Evolutionary conservation across 2,888 invertebrate genomes (phyloP).

Genomic region (Latrodectus elegans): DNA sequence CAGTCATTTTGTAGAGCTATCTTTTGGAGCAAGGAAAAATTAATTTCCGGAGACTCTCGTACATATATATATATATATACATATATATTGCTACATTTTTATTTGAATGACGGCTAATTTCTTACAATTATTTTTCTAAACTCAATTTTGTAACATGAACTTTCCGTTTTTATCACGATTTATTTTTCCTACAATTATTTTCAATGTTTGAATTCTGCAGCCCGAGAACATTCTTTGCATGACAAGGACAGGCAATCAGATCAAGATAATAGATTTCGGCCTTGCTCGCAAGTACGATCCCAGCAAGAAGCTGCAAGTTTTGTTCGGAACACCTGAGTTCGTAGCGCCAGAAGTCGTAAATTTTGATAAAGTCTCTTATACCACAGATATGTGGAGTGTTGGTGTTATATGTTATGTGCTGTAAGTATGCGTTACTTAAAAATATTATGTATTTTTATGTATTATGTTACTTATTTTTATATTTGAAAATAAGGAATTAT

Average conservation of each 20-base stretch:
- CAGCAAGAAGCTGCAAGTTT: constrained; percentile 87
- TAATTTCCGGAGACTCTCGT: too few species aligned
- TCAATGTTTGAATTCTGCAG: constrained; percentile 77
- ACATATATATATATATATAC: too few species aligned
- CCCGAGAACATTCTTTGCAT: constrained; percentile 99
- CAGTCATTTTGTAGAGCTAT: too few species aligned
- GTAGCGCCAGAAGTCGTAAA: constrained; percentile 99
- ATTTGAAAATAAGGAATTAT: too few species aligned
- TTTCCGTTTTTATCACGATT: too few species aligned
- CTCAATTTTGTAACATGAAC: too few species aligned
- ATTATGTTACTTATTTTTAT: too few species aligned
- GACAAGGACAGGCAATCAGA: constrained; percentile 95
- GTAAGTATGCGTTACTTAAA: constrained; percentile 81
- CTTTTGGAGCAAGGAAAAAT: too few species aligned
- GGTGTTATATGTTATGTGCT: constrained; percentile 98
- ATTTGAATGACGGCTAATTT: too few species aligned
- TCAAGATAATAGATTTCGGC: constrained; percentile 99
- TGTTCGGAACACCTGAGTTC: constrained; percentile 99
- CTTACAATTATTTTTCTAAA: too few species aligned
- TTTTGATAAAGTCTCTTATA: constrained; percentile 96
- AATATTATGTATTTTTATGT: neutral
- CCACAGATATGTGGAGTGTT: constrained; percentile 91
- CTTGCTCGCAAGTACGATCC: constrained; percentile 94
- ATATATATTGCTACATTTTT: too few species aligned
- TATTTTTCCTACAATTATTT: too few species aligned